phyloP scores from a whole-genome alignment of 2,888 invertebrate genomes.

The Subacronicta megacephala region DNA sequence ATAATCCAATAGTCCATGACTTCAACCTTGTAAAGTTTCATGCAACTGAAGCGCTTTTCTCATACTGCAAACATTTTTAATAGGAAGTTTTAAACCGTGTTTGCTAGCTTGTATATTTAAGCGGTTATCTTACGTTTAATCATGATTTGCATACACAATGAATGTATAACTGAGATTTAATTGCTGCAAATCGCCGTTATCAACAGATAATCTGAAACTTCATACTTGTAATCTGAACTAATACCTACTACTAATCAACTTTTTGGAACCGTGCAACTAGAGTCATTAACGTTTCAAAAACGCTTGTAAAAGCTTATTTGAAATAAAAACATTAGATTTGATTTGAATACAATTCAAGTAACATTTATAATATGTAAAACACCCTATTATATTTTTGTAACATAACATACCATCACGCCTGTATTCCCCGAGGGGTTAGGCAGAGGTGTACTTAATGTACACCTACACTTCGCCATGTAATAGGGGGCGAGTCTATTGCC shows the following conservation, averaged over 20 bases:
- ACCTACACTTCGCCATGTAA: too few relatives aligned
- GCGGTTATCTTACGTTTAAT: slow-evolving; percentile 13
- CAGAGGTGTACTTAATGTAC: too few relatives aligned
- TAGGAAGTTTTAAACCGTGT: slow-evolving; percentile 10
- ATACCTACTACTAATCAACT: too few relatives aligned
- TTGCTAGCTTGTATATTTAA: slow-evolving; percentile 4
- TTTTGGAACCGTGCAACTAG: too few relatives aligned
- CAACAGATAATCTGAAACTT: slow-evolving; percentile 1
- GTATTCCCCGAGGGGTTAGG: too few relatives aligned
- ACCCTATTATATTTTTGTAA: too few relatives aligned
- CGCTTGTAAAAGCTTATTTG: too few relatives aligned
- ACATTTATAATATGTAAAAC: background rate
- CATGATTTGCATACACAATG: slow-evolving; percentile 12
- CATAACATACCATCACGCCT: too few relatives aligned
- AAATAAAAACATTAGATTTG: too few relatives aligned
- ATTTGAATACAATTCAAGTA: too few relatives aligned
- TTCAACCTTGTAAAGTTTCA: slow-evolving; percentile 36
- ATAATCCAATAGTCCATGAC: slow-evolving; percentile 50
- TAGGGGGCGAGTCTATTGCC: too few relatives aligned
- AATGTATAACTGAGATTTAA: slow-evolving; percentile 9
- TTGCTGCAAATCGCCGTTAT: slow-evolving; percentile 19
- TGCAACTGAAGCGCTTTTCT: slow-evolving; percentile 21
- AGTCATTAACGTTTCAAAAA: too few relatives aligned
- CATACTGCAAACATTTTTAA: slow-evolving; percentile 19
- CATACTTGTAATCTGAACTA: slow-evolving; percentile 9